A percentile compares a stretch with the other conserved stretches of the same genome.
These are phyloP conservation scores for Syngnathus rostellatus DNA, from an alignment of 2,797 vertebrate genomes.

Conservation along the genomic window DNA sequence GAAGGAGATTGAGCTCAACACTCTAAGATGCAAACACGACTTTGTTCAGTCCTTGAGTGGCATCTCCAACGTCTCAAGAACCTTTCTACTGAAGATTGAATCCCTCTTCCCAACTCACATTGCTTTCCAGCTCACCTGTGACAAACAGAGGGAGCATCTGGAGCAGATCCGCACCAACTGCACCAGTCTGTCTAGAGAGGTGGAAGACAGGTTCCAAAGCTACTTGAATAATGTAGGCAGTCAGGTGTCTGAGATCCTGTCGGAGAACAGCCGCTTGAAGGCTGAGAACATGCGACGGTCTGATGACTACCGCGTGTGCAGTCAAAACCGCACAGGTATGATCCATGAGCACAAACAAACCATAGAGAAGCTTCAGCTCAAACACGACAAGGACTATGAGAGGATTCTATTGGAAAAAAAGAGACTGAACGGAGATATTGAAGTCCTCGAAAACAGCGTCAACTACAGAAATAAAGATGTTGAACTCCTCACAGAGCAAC, in stretches of 20 bases:
- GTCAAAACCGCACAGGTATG: slow-evolving; percentile 46
- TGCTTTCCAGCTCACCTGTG: slow-evolving; percentile 63
- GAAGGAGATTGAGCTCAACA: slow-evolving; percentile 40
- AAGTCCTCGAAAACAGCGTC: slow-evolving; percentile 32
- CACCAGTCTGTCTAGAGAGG: slow-evolving; percentile 62
- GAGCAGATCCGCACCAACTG: slow-evolving; percentile 71
- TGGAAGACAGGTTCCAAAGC: slow-evolving; percentile 64
- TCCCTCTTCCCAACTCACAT: slow-evolving; percentile 50
- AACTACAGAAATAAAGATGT: slow-evolving; percentile 42
- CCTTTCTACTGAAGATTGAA: slow-evolving; percentile 53
- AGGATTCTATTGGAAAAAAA: slow-evolving; percentile 56
- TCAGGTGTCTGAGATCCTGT: slow-evolving; percentile 45
- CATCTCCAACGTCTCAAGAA: slow-evolving; percentile 48
- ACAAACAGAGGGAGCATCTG: slow-evolving; percentile 58
- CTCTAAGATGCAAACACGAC: slow-evolving; percentile 54
- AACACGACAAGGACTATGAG: slow-evolving; percentile 51
- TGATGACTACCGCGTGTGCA: slow-evolving; percentile 54
- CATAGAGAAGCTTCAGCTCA: slow-evolving; percentile 31
- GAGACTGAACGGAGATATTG: slow-evolving; percentile 38
- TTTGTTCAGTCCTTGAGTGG: slow-evolving; percentile 46
- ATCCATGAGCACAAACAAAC: slow-evolving; percentile 29
- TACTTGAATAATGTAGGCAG: slow-evolving; percentile 60
- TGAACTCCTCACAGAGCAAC: slow-evolving; percentile 38
- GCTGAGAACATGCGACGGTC: slow-evolving; percentile 56
- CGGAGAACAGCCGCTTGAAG: slow-evolving; percentile 43